These are phyloP conservation scores for Papilio xuthus DNA, from an alignment of 1,140 invertebrate species.

Conservation along the genomic window DNA sequence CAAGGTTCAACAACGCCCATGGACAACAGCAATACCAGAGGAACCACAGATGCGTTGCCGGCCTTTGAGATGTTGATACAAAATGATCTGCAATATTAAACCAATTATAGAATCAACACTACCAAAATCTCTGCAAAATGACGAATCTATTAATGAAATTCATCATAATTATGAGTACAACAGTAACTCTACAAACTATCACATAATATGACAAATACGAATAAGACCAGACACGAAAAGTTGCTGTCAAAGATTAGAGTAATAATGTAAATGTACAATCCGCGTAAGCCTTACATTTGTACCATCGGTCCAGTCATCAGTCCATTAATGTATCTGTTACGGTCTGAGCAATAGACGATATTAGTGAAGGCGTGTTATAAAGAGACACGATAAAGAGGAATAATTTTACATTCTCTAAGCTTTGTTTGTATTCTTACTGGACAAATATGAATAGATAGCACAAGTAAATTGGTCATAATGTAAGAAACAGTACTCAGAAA, in stretches of 20 bases:
- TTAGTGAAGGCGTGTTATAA: conserved; percentile 43
- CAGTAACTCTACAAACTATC: too few relatives aligned
- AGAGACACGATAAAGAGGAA: conserved; percentile 44
- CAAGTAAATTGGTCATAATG: neutral
- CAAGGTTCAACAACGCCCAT: too few relatives aligned
- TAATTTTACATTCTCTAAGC: conserved; percentile 38
- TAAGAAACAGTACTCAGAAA: neutral
- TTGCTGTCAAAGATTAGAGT: neutral
- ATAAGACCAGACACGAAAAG: neutral
- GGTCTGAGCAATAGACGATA: conserved; percentile 46
- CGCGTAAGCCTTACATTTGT: neutral
- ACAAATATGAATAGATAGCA: conserved; percentile 30
- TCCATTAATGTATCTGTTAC: conserved; percentile 48
- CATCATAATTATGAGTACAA: too few relatives aligned
- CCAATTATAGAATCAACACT: too few relatives aligned
- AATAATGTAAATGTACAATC: neutral
- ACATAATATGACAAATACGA: too few relatives aligned
- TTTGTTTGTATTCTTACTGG: conserved; percentile 32
- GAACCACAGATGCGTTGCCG: too few relatives aligned
- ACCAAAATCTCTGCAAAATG: too few relatives aligned
- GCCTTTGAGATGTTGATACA: too few relatives aligned
- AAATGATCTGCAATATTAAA: too few relatives aligned
- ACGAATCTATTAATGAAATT: too few relatives aligned
- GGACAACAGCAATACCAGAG: too few relatives aligned
- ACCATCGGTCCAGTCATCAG: conserved; percentile 19